A percentile compares a stretch with the other conserved stretches of the same genome.
phyloP scores from a whole-genome alignment of 2,797 vertebrate genomes.

The Sparidentex hasta region DNA sequence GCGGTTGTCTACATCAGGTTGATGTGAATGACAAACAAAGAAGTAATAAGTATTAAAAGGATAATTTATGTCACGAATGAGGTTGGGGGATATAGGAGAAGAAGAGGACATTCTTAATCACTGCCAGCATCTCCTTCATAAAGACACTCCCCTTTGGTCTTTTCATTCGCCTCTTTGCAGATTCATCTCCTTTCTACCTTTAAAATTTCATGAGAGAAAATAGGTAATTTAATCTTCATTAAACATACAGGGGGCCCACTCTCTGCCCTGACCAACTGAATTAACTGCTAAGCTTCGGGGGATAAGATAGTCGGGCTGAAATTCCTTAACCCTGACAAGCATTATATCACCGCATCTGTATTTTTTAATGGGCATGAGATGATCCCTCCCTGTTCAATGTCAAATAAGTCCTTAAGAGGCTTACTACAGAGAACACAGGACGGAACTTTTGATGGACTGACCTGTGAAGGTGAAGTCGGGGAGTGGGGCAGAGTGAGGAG shows the following conservation, averaged over 20 bases:
- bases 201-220: constrained; percentile 84
- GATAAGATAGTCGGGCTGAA: constrained; percentile 71
- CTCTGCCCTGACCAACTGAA: constrained; percentile 70
- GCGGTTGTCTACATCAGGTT: constrained; percentile 41
- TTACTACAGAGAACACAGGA: constrained; percentile 48
- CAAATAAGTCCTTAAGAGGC: constrained; percentile 70
- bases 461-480: constrained; percentile 78
- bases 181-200: constrained; percentile 70
- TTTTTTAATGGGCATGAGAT: constrained; percentile 70
- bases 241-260: constrained; percentile 78
- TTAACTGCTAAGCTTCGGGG: constrained; percentile 74
- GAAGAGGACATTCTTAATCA: constrained; percentile 46
- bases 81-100: constrained; percentile 16
- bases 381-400: constrained; percentile 74
- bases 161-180: constrained; percentile 71
- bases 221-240: constrained; percentile 87
- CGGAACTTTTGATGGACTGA: constrained; percentile 79
- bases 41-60: constrained; percentile 52
- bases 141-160: constrained; percentile 44
- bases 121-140: constrained; percentile 44
- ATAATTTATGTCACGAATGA: constrained; percentile 59
- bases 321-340: constrained; percentile 72
- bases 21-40: constrained; percentile 52
- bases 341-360: constrained; percentile 75
- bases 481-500: constrained; percentile 48